Conservation (phyloP, 2,888 invertebrate species). For the Hyppa rectilinea region DNA sequence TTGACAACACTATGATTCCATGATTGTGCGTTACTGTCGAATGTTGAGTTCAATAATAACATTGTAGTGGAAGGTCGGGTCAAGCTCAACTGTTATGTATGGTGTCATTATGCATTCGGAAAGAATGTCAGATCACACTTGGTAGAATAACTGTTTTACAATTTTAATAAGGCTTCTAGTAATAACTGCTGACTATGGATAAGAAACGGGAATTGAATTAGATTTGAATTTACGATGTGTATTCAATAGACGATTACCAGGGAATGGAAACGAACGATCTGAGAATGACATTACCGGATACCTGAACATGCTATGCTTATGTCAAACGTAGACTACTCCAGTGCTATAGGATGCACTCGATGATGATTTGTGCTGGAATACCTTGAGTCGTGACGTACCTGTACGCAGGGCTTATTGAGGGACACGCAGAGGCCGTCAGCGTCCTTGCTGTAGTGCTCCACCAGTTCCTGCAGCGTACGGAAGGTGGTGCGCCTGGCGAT, state of each 20-base stretch:
- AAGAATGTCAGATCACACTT: slow-evolving; percentile 51
- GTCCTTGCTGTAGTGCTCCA: slow-evolving; percentile 99
- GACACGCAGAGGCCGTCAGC: slow-evolving; percentile 99
- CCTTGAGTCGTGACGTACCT: slow-evolving; percentile 92
- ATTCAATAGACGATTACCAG: slow-evolving; percentile 37
- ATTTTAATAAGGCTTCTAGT: slow-evolving; percentile 62
- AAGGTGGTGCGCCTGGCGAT: slow-evolving; percentile 99
- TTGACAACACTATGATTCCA: slow-evolving; percentile 64
- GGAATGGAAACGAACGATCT: slow-evolving; percentile 34
- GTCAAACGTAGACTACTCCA: slow-evolving; percentile 7
- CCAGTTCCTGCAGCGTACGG: slow-evolving; percentile 98
- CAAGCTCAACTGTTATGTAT: slow-evolving; percentile 52
- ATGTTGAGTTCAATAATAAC: slow-evolving; percentile 68
- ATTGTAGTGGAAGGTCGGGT: slow-evolving; percentile 67
- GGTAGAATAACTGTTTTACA: slow-evolving; percentile 55
- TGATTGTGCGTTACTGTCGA: slow-evolving; percentile 64
- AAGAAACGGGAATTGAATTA: slow-evolving; percentile 54
- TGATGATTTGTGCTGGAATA: neutral
- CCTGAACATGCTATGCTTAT: slow-evolving; percentile 33
- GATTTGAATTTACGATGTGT: slow-evolving; percentile 54
- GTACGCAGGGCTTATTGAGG: slow-evolving; percentile 97
- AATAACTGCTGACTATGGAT: slow-evolving; percentile 63
- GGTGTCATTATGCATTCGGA: slow-evolving; percentile 43
- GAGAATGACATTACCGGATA: slow-evolving; percentile 49
- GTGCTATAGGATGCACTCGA: neutral